Conservation (phyloP, 2,797 vertebrate genomes). For the Megaceryle alcyon region DNA sequence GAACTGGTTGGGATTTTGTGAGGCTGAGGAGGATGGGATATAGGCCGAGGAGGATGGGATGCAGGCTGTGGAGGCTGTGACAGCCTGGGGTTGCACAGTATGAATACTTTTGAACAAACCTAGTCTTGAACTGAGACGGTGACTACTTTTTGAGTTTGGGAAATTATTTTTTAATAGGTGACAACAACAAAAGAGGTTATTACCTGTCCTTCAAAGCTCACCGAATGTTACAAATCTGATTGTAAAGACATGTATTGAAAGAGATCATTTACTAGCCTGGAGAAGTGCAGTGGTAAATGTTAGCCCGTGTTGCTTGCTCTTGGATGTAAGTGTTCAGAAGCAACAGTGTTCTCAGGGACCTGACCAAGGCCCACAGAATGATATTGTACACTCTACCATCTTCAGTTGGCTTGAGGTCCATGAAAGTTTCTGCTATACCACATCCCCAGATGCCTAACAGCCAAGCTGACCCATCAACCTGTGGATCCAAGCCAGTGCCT, state of each 20-base stretch:
- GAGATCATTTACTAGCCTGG: background rate
- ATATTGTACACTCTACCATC: rapidly evolving
- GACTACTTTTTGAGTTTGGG: background rate
- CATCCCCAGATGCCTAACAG: background rate
- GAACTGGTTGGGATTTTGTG: background rate
- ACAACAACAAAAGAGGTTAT: background rate
- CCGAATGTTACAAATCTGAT: background rate
- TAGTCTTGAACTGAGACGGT: background rate
- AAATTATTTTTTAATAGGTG: background rate
- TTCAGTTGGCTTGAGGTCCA: background rate
- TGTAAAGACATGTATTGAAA: background rate
- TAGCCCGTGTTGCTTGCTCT: background rate
- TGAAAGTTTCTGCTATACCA: background rate
- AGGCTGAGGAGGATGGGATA: background rate
- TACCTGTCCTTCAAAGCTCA: background rate
- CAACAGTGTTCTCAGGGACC: background rate
- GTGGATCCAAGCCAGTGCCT: background rate
- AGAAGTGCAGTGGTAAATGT: background rate
- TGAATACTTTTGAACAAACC: background rate
- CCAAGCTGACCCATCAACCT: background rate
- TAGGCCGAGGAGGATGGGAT: background rate
- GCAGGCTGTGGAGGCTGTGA: background rate
- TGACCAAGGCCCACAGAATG: background rate
- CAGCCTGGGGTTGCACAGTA: background rate
- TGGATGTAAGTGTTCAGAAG: background rate